Evolutionary conservation across 2,888 invertebrate species (phyloP), one percentile per base, ranked within the genome.

Genomic region (Rhagonycha fulva): DNA sequence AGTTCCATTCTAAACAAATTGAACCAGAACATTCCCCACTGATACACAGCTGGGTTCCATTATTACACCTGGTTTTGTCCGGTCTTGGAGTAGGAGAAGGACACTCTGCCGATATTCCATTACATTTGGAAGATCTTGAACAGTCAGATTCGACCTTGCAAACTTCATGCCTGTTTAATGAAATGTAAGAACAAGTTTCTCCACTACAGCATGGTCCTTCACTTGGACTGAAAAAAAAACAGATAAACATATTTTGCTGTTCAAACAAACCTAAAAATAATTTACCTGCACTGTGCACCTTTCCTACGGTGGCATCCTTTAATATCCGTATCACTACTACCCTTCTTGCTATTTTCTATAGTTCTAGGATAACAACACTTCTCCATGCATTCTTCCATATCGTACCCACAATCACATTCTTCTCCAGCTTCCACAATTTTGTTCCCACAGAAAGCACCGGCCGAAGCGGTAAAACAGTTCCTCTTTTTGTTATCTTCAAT

Each of bases 371-470:
- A 96, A 88, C 99, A 99, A 87, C 99, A 99, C 79, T 93, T 94
- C 83, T 95, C 94, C 81, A 92, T 93, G 88, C 99, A 99, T 85
- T 99, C 98, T 12, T 94, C 93, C 79, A 95, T 94, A 83, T 96
- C 95, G 87, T 97, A 99, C 24, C 97, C 97, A 85, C 97, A 98
- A 87, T 99, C 99, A 86, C 99, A 99, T 88, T 99, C 96, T 88
- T 99, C 99, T 68, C 96, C 98, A 26, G 94, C 95, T 87, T 99
- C 99, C 0, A 98, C 97, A 84, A 99, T 98, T 89, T 98, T 98
- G 89, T 99, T 99, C 73, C 99, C 99, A 88, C 99, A 99, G 92
- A 99, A 99, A 28, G 99, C 97, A 76, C 97, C 97, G 77, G 93
- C 94, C 72, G 95, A 94, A n/a, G 93, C 94, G 82, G 94, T 93